A percentile compares a stretch with the other conserved stretches of the same genome.
These are phyloP conservation scores for Caenorhabditis afra DNA, from an alignment of 2,888 invertebrate genomes.

Conservation along the genomic window DNA sequence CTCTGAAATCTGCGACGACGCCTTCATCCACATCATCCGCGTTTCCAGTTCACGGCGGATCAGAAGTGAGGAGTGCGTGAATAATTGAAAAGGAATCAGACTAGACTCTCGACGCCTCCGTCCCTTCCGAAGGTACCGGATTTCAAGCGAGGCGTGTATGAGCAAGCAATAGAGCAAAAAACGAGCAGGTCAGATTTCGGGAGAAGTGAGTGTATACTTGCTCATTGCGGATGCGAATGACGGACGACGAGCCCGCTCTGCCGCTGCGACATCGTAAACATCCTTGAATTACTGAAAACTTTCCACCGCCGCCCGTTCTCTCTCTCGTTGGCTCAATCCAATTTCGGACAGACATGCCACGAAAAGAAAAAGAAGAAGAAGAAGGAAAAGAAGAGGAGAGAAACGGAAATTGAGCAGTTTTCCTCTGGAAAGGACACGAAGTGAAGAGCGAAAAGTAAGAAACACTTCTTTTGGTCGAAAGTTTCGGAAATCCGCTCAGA, in stretches of 20 bases:
- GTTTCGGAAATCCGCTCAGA: neutral
- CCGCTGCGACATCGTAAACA: constrained; percentile 38
- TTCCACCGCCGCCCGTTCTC: constrained; percentile 34
- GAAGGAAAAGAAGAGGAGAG: constrained; percentile 5
- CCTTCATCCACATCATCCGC: neutral
- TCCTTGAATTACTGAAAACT: constrained; percentile 54
- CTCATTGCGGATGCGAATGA: constrained; percentile 31
- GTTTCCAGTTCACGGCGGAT: neutral
- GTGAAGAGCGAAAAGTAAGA: neutral
- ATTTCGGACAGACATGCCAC: constrained; percentile 20
- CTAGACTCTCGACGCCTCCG: constrained; percentile 32
- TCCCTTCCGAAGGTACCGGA: constrained; percentile 33
- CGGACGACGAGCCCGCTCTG: constrained; percentile 7
- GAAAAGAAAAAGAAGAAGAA: no score
- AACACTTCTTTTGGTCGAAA: neutral
- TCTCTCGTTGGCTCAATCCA: constrained; percentile 33
- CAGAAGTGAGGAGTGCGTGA: constrained; percentile 19
- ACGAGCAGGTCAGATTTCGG: constrained; percentile 42
- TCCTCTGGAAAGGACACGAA: constrained; percentile 24
- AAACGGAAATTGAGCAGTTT: constrained; percentile 39
- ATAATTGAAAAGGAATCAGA: constrained; percentile 47
- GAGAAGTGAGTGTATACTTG: constrained; percentile 23
- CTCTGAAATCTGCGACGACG: constrained; percentile 8
- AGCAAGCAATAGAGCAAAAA: constrained; percentile 12
- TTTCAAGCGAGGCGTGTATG: constrained; percentile 9